Base-by-base conservation (phyloP, 2,113 vertebrate species). In the Eolophus roseicapilla region DNA sequence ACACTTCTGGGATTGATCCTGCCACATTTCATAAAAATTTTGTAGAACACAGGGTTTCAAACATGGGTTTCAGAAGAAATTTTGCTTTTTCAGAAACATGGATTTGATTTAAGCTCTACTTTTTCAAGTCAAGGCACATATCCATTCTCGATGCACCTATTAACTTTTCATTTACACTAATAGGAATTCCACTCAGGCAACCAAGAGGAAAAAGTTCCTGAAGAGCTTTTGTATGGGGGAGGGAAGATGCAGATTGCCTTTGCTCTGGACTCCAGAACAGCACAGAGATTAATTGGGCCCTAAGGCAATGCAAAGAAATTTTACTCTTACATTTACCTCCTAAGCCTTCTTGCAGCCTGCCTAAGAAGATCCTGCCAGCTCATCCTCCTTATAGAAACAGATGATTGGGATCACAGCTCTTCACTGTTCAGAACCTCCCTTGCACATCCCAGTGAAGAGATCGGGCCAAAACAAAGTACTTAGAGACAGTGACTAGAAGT, bases 181-280 rank as follows among this genome's bases (percentile, higher is more conserved):
- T 2, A 95, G 50, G 50, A 95, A 93, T 96, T 96, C 86, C 93
- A 78, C 33, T 19, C 23, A 83, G 31, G 88, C 86, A 97, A 81
- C 29, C 64, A 75, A 86, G 68, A 92, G 68, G 90, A 95, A 93
- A 70, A 94, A 17, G 33, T 19, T 92, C 68, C 44, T 68, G 33
- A 76, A 47, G 35, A 79, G 65, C 31, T 69, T 69, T 68, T 19
- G 62, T 27, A 27, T 75, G 76, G 64, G 75, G 68, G 55, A 93
- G 55, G 75, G 60, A 90, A 59, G 49, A 67, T 20, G 47, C 35
- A 74, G 27, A 41, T 37, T 62, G 24, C 20, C 13, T 52, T 53
- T 35, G n/a, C 16, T 80, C 35, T 9, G 14, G 41, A 29, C 19
- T 86, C 46, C n/a, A 52, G 12, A 85, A 27, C 6, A 65, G 24